A percentile compares a stretch with the other conserved stretches of the same genome.
phyloP scores from a whole-genome alignment of 1,140 invertebrate species.

The Drosophila chauvacae region DNA sequence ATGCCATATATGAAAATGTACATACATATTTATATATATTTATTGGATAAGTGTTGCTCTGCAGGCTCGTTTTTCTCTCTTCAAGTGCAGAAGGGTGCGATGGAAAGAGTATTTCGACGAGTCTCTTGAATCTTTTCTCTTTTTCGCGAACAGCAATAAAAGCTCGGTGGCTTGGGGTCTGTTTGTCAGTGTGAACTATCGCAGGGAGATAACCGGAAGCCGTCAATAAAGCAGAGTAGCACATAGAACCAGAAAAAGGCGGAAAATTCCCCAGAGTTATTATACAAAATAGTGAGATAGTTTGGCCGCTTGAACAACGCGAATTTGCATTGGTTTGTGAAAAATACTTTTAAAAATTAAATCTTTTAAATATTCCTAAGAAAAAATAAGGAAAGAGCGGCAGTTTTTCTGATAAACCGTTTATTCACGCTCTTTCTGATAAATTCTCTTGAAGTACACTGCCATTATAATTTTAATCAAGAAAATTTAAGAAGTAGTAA shows the following conservation, averaged over 20 bases:
- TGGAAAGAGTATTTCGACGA: not conserved
- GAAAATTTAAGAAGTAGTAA: not conserved
- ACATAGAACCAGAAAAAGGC: not conserved
- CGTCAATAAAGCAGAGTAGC: not conserved
- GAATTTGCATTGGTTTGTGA: not conserved
- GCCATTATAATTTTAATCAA: no score
- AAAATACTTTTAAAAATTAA: not conserved
- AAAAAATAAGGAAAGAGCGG: not conserved
- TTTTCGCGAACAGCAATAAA: conserved; percentile 3
- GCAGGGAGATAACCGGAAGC: conserved; percentile 13
- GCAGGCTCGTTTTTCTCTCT: conserved; percentile 15
- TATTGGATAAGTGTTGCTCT: conserved; percentile 15
- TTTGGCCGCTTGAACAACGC: not conserved
- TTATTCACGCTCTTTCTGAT: not conserved
- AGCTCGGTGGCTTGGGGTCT: not conserved
- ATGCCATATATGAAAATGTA: not conserved
- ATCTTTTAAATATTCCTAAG: not conserved
- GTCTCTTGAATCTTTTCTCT: not conserved
- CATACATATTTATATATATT: not conserved
- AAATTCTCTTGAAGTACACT: not conserved
- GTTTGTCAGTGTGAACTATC: conserved; percentile 1
- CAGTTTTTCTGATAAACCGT: not conserved
- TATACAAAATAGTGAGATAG: not conserved
- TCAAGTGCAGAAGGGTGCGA: not conserved
- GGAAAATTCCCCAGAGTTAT: not conserved